Percentiles rank a stretch among this genome's conserved stretches.
These are phyloP conservation scores for Cephus pygmeus DNA, from an alignment of 2,888 invertebrate species.

Conservation along the genomic window DNA sequence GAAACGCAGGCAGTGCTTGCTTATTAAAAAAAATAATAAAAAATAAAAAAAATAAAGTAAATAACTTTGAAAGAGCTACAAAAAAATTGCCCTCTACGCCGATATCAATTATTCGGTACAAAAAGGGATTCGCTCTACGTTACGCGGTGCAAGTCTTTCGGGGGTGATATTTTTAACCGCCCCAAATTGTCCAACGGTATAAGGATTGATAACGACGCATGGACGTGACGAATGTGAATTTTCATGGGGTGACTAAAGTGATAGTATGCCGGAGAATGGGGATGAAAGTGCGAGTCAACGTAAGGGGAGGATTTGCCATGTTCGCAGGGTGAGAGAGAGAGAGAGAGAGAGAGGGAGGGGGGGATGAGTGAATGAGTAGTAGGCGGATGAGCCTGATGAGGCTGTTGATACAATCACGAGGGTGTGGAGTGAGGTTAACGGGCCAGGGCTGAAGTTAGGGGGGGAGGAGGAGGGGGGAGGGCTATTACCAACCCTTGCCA, in stretches of 20 bases:
- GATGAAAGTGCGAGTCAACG: slow-evolving; percentile 20
- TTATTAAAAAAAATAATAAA: too few species aligned
- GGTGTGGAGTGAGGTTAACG: slow-evolving; percentile 9
- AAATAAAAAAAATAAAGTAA: too few species aligned
- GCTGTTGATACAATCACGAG: slow-evolving; percentile 61
- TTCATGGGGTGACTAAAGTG: background rate
- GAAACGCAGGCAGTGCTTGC: background rate
- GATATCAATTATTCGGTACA: background rate
- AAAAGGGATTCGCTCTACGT: background rate
- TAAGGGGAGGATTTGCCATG: slow-evolving; percentile 3
- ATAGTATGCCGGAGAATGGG: slow-evolving; percentile 1
- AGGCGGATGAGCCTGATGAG: slow-evolving; percentile 58
- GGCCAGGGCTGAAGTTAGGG: background rate
- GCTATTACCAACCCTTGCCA: slow-evolving; percentile 49
- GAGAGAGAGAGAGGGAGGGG: slow-evolving; percentile 13
- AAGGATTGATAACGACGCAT: background rate
- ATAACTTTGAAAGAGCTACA: background rate
- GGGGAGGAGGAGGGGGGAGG: slow-evolving; percentile 16
- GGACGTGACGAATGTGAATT: background rate
- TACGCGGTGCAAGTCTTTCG: background rate
- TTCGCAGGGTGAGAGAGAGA: background rate
- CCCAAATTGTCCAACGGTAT: background rate
- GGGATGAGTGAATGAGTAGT: slow-evolving; percentile 9
- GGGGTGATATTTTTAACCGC: background rate
- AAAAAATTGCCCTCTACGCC: background rate